phyloP scores from a whole-genome alignment of 2,113 vertebrate species.

The Grus americana region DNA sequence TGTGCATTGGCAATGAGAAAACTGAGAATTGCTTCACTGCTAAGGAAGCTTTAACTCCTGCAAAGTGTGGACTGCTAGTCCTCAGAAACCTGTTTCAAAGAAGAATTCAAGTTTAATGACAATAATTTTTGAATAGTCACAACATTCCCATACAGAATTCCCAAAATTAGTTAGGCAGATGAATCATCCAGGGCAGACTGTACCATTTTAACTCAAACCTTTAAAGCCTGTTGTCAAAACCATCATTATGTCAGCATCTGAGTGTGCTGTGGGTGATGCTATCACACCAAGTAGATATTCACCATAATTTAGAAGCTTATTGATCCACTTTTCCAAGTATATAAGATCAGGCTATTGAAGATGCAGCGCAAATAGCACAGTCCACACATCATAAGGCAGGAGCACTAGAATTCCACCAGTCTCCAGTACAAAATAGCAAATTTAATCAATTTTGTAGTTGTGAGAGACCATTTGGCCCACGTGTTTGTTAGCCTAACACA shows the following conservation, averaged over 20 bases:
- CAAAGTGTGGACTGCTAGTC: neutral
- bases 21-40: neutral
- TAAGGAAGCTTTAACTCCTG: neutral
- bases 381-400: neutral
- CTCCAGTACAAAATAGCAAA: neutral
- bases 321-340: neutral
- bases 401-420: neutral
- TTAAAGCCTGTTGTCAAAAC: neutral
- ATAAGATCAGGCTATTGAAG: neutral
- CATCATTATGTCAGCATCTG: neutral
- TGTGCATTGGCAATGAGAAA: neutral
- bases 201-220: neutral
- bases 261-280: neutral
- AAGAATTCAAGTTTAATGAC: neutral
- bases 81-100: neutral
- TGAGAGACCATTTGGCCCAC: neutral
- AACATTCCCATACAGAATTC: neutral
- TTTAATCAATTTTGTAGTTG: neutral
- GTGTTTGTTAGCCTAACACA: neutral
- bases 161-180: neutral
- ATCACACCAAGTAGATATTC: neutral
- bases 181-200: neutral
- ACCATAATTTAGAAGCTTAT: neutral
- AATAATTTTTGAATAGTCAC: neutral
- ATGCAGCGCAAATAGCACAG: neutral